These are phyloP conservation scores for Diachasma alloeum DNA, from an alignment of 1,140 invertebrate genomes.

Conservation along the genomic window DNA sequence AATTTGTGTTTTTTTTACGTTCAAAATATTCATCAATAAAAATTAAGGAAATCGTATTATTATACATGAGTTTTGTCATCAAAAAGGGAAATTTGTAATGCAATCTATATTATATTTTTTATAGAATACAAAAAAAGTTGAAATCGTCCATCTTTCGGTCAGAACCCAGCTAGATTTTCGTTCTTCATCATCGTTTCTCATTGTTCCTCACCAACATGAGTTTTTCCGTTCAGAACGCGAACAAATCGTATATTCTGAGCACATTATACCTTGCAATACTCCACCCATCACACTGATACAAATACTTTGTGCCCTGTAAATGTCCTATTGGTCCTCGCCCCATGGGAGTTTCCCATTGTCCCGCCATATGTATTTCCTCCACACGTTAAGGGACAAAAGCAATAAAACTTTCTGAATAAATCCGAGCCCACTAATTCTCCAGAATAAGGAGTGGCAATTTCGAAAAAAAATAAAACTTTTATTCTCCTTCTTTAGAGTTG, in stretches of 20 bases:
- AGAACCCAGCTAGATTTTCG: not conserved
- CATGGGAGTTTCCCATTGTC: not conserved
- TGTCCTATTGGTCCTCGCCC: not conserved
- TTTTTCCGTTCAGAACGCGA: not conserved
- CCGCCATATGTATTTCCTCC: not conserved
- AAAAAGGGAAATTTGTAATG: too few relatives aligned
- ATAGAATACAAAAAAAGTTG: too few relatives aligned
- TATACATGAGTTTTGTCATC: too few relatives aligned
- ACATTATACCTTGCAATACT: not conserved
- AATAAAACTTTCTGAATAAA: conserved; percentile 26
- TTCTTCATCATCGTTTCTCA: not conserved
- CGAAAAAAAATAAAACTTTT: not conserved
- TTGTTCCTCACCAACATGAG: too few relatives aligned
- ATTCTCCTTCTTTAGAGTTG: not conserved
- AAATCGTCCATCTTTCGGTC: too few relatives aligned
- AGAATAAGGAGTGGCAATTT: conserved; percentile 19
- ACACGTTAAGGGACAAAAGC: not conserved
- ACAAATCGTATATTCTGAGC: too few relatives aligned
- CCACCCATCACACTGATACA: not conserved
- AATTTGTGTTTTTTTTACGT: too few relatives aligned
- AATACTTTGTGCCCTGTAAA: not conserved
- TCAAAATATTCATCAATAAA: too few relatives aligned
- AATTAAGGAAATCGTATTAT: too few relatives aligned
- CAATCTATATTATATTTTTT: too few relatives aligned
- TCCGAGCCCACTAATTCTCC: conserved; percentile 24